A percentile compares a stretch with the other conserved stretches of the same genome.
phyloP scores from a whole-genome alignment of 2,113 vertebrate genomes.

The Cyphomyrus plagiostoma region DNA sequence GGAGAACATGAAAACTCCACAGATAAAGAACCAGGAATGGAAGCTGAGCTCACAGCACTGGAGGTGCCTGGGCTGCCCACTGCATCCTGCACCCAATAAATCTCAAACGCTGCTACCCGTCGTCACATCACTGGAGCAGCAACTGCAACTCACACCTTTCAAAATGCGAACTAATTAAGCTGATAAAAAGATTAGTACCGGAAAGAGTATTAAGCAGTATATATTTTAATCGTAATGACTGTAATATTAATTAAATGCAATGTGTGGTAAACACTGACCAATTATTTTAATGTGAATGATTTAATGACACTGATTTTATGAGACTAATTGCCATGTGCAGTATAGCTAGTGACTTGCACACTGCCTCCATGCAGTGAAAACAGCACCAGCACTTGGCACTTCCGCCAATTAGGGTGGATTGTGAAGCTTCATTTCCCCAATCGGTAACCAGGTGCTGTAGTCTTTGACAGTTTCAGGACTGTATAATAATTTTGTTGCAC shows the following conservation, averaged over 20 bases:
- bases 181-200: background rate
- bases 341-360: background rate
- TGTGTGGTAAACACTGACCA: background rate
- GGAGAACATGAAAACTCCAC: background rate
- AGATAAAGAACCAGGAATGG: background rate
- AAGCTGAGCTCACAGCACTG: background rate
- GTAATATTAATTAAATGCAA: background rate
- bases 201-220: background rate
- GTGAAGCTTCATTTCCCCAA: background rate
- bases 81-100: background rate
- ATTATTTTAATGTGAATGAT: constrained; percentile 3
- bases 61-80: background rate
- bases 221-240: background rate
- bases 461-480: background rate
- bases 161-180: background rate
- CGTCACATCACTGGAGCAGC: background rate
- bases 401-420: background rate
- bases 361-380: background rate
- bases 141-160: background rate
- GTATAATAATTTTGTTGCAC: background rate
- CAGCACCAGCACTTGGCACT: background rate
- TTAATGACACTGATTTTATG: constrained; percentile 6
- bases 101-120: background rate
- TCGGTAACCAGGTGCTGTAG: background rate
- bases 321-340: background rate